Evolutionary conservation across 2,797 vertebrate genomes (phyloP).

Genomic region (Molossus alvarezi): DNA sequence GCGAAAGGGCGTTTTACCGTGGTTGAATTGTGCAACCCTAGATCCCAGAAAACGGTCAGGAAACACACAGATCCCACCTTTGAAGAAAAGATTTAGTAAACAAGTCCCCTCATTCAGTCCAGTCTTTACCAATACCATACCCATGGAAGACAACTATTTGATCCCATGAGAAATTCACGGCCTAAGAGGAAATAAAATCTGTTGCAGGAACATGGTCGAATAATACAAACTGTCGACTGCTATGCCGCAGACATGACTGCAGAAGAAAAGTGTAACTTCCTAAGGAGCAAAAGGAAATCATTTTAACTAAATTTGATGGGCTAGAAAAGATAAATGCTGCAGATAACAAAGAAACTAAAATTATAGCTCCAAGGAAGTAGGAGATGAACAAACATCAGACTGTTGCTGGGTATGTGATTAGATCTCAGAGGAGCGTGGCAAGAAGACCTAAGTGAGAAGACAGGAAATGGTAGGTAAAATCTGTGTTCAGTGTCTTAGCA

Average conservation of each 20-base stretch:
- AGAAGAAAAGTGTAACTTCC: constrained; percentile 53
- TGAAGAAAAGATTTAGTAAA: background rate
- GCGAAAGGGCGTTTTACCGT: background rate
- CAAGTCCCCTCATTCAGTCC: background rate
- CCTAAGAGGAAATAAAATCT: constrained; percentile 23
- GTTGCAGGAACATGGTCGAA: background rate
- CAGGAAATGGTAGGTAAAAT: background rate
- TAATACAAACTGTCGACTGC: background rate
- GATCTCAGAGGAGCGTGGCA: constrained; percentile 62
- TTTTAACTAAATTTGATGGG: constrained; percentile 63
- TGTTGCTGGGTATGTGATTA: constrained; percentile 71
- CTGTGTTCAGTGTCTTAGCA: constrained; percentile 15
- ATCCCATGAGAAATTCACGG: background rate
- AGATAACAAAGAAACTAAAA: constrained; percentile 76
- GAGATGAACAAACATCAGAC: background rate
- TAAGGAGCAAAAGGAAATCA: constrained; percentile 58
- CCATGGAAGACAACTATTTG: background rate
- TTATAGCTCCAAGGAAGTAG: constrained; percentile 62
- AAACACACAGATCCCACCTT: background rate
- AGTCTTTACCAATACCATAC: background rate
- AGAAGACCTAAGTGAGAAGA: constrained; percentile 51
- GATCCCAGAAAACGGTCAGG: background rate
- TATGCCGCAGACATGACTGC: background rate
- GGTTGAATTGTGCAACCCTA: background rate
- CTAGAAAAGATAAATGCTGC: constrained; percentile 61